Base-by-base conservation (phyloP, 2,113 vertebrate genomes). In the Passer domesticus region DNA sequence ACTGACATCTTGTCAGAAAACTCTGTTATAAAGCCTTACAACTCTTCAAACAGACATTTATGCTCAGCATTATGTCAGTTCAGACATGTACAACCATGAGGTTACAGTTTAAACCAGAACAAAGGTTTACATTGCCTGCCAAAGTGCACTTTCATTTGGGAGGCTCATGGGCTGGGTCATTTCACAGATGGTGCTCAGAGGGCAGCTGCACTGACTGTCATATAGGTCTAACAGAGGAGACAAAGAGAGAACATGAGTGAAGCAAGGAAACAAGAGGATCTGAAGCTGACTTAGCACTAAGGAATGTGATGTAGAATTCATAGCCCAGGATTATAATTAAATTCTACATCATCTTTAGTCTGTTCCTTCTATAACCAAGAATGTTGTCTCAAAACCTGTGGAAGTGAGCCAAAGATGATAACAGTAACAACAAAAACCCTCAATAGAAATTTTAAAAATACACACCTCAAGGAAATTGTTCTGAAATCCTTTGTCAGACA, bases 21-120 rank as follows among this genome's bases (percentile, higher is more conserved):
- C 31, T 62, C 33, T 31, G 10, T 46, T 60, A 37, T 3, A 50
- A 89, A 87, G 39, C 21, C 23, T 63, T 75, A 39, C n/a, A 85
- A 39, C 23, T 58, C 66, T 79, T 67, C 28, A 63, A 19, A 59
- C 43, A 72, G n/a, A 47, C 16, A 41, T 46, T 46, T 81, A n/a
- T 6, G 52, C 13, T 13, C 56, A 50, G 24, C 8, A 3, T 67
- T 55, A 55, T 3, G 12, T 43, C 58, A 50, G 15, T 39, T 50
- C 63, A 82, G 68, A 75, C 21, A 27, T 16, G 31, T 1, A 47
- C 4, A 4, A 55, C 39, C 28, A 56, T 0, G 4, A 14, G 19
- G 11, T 25, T 83, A 75, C 44, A 75, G 15, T 44, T 53, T 75
- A 72, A 90, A 50, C 28, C 35, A 63, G 44, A 75, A 63, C 4